These are phyloP conservation scores for Labroides dimidiatus DNA, from an alignment of 2,797 vertebrate species.

Conservation along the genomic window DNA sequence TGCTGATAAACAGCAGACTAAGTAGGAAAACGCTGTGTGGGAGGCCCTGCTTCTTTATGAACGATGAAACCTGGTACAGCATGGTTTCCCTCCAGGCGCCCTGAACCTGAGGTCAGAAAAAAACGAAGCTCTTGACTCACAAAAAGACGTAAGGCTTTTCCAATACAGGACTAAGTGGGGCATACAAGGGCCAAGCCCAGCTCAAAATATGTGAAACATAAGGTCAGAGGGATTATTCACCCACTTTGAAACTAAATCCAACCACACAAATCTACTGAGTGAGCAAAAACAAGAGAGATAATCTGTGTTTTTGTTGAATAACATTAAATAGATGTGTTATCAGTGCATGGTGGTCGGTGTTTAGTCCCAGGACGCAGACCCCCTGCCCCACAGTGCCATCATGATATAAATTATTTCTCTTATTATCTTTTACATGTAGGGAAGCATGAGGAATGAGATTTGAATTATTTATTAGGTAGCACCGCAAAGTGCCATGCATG, in stretches of 20 bases:
- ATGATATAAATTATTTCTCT: conserved; percentile 26
- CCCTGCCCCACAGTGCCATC: conserved; percentile 20
- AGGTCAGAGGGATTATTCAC: conserved; percentile 41
- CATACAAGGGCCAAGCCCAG: conserved; percentile 9
- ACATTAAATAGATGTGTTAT: conserved; percentile 2
- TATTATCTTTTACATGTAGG: conserved; percentile 34
- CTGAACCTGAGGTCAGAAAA: conserved; percentile 50
- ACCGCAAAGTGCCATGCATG: conserved; percentile 14
- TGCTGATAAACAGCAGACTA: conserved; percentile 36
- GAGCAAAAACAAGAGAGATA: conserved; percentile 6
- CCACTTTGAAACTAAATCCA: conserved; percentile 36
- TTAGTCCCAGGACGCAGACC: conserved; percentile 2
- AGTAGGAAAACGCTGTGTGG: conserved; percentile 49
- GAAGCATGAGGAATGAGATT: conserved; percentile 26
- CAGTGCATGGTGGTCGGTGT: conserved; percentile 14
- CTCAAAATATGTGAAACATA: conserved; percentile 24
- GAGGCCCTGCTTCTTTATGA: conserved; percentile 45
- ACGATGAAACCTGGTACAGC: conserved; percentile 34
- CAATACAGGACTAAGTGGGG: conserved; percentile 45
- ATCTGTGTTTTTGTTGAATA: conserved; percentile 11
- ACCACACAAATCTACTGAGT: conserved; percentile 12
- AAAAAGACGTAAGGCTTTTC: conserved; percentile 45
- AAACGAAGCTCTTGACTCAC: conserved; percentile 55
- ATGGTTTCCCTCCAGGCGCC: conserved; percentile 29
- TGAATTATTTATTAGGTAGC: conserved; percentile 47